These are phyloP conservation scores for Tonatia bakeri DNA, from an alignment of 2,113 vertebrate species.

Conservation along the genomic window DNA sequence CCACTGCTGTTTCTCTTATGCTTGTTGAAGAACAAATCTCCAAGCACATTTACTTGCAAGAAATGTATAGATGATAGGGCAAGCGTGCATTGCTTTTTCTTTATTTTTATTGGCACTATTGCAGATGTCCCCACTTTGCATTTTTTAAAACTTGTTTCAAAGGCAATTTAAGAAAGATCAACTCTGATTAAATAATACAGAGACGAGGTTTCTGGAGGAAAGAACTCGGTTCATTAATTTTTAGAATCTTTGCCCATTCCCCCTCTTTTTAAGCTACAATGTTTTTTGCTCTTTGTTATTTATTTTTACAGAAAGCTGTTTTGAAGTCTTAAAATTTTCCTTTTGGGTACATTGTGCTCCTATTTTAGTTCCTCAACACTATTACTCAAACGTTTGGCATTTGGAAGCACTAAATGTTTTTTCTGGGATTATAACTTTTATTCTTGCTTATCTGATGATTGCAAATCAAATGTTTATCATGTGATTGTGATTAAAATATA, in stretches of 20 bases:
- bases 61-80: not conserved
- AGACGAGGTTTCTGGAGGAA: conserved; percentile 56
- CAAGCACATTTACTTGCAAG: conserved; percentile 20
- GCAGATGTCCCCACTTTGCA: no score
- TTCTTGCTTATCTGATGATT: conserved; percentile 15
- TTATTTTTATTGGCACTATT: no score
- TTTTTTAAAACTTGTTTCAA: conserved; percentile 45
- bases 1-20: not conserved
- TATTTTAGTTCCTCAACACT: not conserved
- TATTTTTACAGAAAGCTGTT: conserved; percentile 59
- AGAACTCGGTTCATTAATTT: conserved; percentile 63
- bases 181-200: conserved; percentile 61
- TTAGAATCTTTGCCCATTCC: conserved; percentile 25
- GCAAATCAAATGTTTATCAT: conserved; percentile 53
- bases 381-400: conserved; percentile 45
- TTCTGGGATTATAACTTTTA: conserved; percentile 47
- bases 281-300: conserved; percentile 48
- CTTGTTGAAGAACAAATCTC: conserved; percentile 37
- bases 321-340: conserved; percentile 60
- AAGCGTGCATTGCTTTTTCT: conserved; percentile 10
- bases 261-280: conserved; percentile 38
- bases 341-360: conserved; percentile 34
- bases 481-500: conserved; percentile 42
- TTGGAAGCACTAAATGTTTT: conserved; percentile 52
- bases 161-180: conserved; percentile 58